Evolutionary conservation across 2,888 invertebrate species (phyloP).

Genomic region (Mimumesa dahlbomi): DNA sequence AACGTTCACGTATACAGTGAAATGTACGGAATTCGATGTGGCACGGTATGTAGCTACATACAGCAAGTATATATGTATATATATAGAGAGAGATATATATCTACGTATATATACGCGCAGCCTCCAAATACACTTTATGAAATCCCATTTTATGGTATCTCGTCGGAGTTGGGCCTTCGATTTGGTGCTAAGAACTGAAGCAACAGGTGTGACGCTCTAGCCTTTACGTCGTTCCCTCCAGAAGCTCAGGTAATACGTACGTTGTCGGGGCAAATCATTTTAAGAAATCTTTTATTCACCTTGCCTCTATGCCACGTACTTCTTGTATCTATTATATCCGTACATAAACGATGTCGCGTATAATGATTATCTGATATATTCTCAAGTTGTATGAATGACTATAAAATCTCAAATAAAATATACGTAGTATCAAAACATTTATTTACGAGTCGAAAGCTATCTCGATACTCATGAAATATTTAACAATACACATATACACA

Average conservation of each 20-base stretch:
- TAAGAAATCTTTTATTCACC: slow-evolving; percentile 67
- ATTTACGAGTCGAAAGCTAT: too few relatives aligned
- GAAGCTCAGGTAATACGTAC: slow-evolving; percentile 77
- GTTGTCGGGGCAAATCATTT: slow-evolving; percentile 70
- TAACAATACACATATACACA: too few relatives aligned
- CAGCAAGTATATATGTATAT: too few relatives aligned
- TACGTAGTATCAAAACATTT: too few relatives aligned
- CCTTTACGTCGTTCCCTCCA: slow-evolving; percentile 65
- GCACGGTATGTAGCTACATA: too few relatives aligned
- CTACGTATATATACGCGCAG: slow-evolving; percentile 41
- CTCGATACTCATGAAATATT: too few relatives aligned
- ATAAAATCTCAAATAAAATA: too few relatives aligned
- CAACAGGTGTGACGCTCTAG: slow-evolving; percentile 78
- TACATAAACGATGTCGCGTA: neutral
- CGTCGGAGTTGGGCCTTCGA: slow-evolving; percentile 73
- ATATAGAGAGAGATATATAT: slow-evolving; percentile 26
- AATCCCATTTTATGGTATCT: slow-evolving; percentile 69
- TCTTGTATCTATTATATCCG: slow-evolving; percentile 28
- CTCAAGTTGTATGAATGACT: too few relatives aligned
- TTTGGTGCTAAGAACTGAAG: slow-evolving; percentile 77
- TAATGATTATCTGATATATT: slow-evolving; percentile 8
- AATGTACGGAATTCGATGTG: too few relatives aligned
- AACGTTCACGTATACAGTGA: too few relatives aligned
- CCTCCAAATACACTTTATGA: slow-evolving; percentile 67
- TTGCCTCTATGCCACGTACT: slow-evolving; percentile 34